Percentiles rank a stretch among this genome's conserved stretches.
phyloP scores from a whole-genome alignment of 2,113 vertebrate genomes.

The Gavia stellata region DNA sequence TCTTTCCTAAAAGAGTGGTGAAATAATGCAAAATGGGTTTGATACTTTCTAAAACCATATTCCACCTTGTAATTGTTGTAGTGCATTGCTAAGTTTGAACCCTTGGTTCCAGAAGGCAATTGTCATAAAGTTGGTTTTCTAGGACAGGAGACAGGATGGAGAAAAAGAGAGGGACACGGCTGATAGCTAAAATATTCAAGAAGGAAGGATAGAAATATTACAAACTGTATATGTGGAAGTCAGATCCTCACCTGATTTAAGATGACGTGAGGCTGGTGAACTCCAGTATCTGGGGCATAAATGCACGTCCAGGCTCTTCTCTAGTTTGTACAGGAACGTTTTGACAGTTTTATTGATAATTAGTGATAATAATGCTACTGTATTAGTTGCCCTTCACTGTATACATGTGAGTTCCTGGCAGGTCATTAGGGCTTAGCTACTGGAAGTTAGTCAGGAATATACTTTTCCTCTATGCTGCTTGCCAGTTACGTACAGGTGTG shows the following conservation, averaged over 20 bases:
- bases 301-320: neutral
- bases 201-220: neutral
- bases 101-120: neutral
- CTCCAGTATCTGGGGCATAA: neutral
- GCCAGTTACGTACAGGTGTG: too few relatives aligned
- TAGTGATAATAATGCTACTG: accelerated
- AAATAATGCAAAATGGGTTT: neutral
- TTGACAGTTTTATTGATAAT: neutral
- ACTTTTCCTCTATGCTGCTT: neutral
- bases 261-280: neutral
- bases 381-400: neutral
- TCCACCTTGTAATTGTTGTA: neutral
- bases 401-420: neutral
- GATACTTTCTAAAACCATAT: neutral
- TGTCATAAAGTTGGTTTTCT: neutral
- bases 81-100: accelerated
- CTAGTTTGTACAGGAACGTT: too few relatives aligned
- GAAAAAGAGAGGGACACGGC: neutral
- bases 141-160: neutral
- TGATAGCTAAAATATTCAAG: too few relatives aligned
- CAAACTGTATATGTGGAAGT: accelerated
- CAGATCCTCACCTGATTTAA: neutral
- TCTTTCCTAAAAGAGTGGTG: neutral
- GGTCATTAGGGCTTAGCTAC: neutral
- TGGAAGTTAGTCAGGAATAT: neutral